A percentile compares a stretch with the other conserved stretches of the same genome.
These are phyloP conservation scores for Desoria tigrina DNA, from an alignment of 2,888 invertebrate species.

Conservation along the genomic window DNA sequence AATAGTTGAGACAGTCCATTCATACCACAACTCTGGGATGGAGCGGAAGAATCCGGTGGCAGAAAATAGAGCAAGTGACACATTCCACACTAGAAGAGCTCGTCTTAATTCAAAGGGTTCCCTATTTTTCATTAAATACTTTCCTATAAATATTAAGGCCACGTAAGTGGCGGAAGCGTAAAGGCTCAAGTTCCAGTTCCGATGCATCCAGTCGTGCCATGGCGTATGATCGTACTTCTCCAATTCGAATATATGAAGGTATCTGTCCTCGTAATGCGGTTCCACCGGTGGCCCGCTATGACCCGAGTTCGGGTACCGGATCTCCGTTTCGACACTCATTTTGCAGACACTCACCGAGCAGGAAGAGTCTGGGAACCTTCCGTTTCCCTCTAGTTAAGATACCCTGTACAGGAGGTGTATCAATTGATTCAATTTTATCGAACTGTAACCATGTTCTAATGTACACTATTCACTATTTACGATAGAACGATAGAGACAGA, in stretches of 20 bases:
- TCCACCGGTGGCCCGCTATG: conserved; percentile 40
- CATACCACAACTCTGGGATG: conserved; percentile 87
- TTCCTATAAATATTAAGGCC: conserved; percentile 88
- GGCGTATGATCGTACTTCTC: conserved; percentile 43
- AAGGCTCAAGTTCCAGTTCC: conserved; percentile 92
- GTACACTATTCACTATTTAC: too few species aligned
- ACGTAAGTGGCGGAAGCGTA: conserved; percentile 88
- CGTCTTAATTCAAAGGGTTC: conserved; percentile 86
- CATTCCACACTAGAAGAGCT: conserved; percentile 88
- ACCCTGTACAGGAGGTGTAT: too few species aligned
- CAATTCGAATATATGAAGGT: conserved; percentile 38
- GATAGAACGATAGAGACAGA: too few species aligned
- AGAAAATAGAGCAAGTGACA: conserved; percentile 87
- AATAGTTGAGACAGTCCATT: conserved; percentile 42
- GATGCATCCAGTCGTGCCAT: conserved; percentile 55
- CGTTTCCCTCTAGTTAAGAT: too few species aligned
- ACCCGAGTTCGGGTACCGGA: conserved; percentile 5
- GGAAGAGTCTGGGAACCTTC: too few species aligned
- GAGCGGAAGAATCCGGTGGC: conserved; percentile 90
- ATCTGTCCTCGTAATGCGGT: conserved; percentile 40
- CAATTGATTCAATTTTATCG: too few species aligned
- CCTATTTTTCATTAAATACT: conserved; percentile 88
- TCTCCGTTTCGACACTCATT: not conserved
- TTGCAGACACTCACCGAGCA: too few species aligned
- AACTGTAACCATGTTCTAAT: too few species aligned